phyloP scores from a whole-genome alignment of 1,140 invertebrate species.

The Drosophila carrolli region DNA sequence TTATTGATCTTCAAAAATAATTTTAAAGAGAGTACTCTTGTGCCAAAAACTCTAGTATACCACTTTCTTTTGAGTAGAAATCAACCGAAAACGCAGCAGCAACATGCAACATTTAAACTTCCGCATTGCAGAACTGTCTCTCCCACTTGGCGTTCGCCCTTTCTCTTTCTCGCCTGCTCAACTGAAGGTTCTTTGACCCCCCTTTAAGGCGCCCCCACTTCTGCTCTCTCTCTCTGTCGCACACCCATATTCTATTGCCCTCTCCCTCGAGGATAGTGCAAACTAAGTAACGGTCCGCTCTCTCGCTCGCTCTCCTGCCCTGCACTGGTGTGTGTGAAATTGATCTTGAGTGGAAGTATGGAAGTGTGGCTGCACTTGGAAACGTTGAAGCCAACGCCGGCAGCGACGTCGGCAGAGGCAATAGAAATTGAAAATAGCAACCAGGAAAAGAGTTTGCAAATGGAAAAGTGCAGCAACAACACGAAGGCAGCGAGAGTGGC shows the following conservation, averaged over 20 bases:
- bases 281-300: constrained; percentile 46
- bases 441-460: constrained; percentile 76
- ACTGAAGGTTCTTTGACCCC: constrained; percentile 70
- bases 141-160: constrained; percentile 17
- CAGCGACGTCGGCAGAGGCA: constrained; percentile 49
- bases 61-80: constrained; percentile 56
- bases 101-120: constrained; percentile 65
- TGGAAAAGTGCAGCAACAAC: constrained; percentile 65
- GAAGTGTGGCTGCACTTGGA: constrained; percentile 45
- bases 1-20: constrained; percentile 27
- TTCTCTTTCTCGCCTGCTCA: constrained; percentile 3
- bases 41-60: constrained; percentile 42
- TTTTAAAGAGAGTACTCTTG: constrained; percentile 27
- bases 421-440: constrained; percentile 84
- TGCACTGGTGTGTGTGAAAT: constrained; percentile 71
- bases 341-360: constrained; percentile 59
- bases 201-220: constrained; percentile 48
- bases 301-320: constrained; percentile 52
- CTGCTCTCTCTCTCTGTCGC: constrained; percentile 4
- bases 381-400: constrained; percentile 19
- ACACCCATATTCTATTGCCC: constrained; percentile 45
- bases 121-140: constrained; percentile 65
- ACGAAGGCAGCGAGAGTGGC: constrained; percentile 61
- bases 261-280: constrained; percentile 52
- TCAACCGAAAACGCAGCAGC: constrained; percentile 28